phyloP scores from a whole-genome alignment of 2,797 vertebrate species.

The Coluber constrictor region DNA sequence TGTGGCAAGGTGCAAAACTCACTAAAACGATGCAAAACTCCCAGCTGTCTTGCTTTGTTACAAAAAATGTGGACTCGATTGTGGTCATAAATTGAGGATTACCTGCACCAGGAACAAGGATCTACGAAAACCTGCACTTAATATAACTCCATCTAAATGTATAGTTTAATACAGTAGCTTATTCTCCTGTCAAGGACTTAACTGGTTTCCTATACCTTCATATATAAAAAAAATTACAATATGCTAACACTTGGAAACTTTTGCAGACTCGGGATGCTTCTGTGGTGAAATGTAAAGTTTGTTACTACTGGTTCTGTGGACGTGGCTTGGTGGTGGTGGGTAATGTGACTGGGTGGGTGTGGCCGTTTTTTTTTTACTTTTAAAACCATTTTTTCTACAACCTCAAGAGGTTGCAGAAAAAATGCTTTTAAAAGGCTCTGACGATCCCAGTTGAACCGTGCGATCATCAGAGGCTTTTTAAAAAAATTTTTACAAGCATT shows the following conservation, averaged over 20 bases:
- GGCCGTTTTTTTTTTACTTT: too few species aligned
- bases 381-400: too few species aligned
- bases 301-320: too few species aligned
- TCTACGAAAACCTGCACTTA: not conserved
- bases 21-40: not conserved
- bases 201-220: not conserved
- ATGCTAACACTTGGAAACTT: not conserved
- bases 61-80: not conserved
- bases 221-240: not conserved
- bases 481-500: too few species aligned
- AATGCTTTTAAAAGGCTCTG: too few species aligned
- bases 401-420: too few species aligned
- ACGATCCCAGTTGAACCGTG: too few species aligned
- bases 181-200: not conserved
- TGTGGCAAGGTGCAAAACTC: not conserved
- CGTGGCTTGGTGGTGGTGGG: accelerated
- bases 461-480: too few species aligned
- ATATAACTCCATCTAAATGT: not conserved
- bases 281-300: too few species aligned
- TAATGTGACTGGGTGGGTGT: too few species aligned
- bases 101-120: not conserved
- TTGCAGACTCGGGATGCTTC: not conserved
- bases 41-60: too few species aligned
- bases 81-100: not conserved
- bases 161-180: not conserved